Evolutionary conservation across 2,888 invertebrate species (phyloP), one percentile per base, ranked within the genome.

Genomic region (Thecophora atra): DNA sequence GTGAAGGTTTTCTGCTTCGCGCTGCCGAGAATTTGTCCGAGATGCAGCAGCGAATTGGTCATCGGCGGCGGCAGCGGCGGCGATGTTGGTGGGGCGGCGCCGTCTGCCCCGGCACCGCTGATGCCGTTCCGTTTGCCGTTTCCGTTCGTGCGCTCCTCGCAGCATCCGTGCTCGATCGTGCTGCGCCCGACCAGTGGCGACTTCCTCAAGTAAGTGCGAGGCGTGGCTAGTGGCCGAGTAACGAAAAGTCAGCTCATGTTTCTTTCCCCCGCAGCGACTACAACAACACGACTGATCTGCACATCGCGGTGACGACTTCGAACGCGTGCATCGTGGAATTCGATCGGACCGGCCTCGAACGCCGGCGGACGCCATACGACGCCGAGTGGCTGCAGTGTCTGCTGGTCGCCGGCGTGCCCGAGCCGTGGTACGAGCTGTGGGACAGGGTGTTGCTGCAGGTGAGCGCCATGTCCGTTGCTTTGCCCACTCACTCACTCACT

Each of bases 261-360:
- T n/a, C n/a, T 51, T 51, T 70, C 52, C 52, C 2, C 54, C 77
- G 74, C 88, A 95, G 94, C 86, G 92, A 94, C 86, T 96, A 95
- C 86, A 90, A 90, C 83, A 92, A 93, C 84, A 91, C 91, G 63
- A 92, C 92, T 84, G 94, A 96, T 88, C 90, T 97, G 76, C 97
- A 97, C 87, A 95, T 97, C 85, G 97, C 95, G 72, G 91, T 97
- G 76, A 96, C 96, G 70, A 92, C 94, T 81, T 95, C 95, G 11
- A 88, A 88, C 74, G 93, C 95, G 51, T 89, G 89, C 80, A 92
- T 96, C 67, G 91, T 93, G 74, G 96, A 97, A 87, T 97, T 93
- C 84, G 95, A 96, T 88, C 91, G 90, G 79, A 89, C 91, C 79
- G 97, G 97, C 47, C 88, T 96, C 70, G 86, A 88, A 80, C 81